phyloP scores from a whole-genome alignment of 1,140 invertebrate species.

The Ptiloglossa arizonensis region DNA sequence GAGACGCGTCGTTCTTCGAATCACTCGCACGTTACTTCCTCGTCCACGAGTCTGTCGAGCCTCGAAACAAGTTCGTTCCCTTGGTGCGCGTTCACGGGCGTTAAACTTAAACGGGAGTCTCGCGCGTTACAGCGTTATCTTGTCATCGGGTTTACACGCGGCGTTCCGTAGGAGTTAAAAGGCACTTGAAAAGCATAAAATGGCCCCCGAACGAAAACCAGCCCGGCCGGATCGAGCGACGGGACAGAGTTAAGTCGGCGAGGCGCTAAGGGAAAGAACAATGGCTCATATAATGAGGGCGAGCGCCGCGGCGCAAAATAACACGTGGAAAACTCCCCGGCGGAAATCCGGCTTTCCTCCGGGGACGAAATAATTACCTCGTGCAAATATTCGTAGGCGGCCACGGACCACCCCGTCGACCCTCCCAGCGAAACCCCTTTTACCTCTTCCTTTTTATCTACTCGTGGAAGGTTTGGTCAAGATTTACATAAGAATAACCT shows the following conservation, averaged over 20 bases:
- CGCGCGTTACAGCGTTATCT: conserved; percentile 2
- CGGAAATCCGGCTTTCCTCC: conserved; percentile 67
- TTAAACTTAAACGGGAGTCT: neutral
- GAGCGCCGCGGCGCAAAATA: conserved; percentile 64
- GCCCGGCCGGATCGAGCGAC: conserved; percentile 27
- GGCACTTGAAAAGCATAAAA: conserved; percentile 29
- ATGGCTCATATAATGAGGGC: conserved; percentile 69
- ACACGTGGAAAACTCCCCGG: conserved; percentile 66
- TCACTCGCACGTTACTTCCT: too few relatives aligned
- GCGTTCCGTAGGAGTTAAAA: neutral
- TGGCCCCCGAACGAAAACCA: neutral
- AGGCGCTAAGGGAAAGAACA: conserved; percentile 68
- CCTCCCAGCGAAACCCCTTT: neutral
- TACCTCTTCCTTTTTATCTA: neutral
- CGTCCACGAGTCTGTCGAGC: neutral
- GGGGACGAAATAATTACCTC: conserved; percentile 76
- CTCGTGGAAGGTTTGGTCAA: conserved; percentile 73
- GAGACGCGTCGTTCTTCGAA: too few relatives aligned
- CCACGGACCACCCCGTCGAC: conserved; percentile 48
- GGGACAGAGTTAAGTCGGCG: conserved; percentile 44
- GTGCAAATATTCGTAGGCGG: conserved; percentile 76
- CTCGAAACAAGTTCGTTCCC: neutral
- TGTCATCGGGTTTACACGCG: conserved; percentile 16
- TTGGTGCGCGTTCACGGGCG: neutral
- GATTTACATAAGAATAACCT: conserved; percentile 80